Base-by-base conservation (phyloP, 92 coral and sea anemone species). In the Parazoanthus darwini region DNA sequence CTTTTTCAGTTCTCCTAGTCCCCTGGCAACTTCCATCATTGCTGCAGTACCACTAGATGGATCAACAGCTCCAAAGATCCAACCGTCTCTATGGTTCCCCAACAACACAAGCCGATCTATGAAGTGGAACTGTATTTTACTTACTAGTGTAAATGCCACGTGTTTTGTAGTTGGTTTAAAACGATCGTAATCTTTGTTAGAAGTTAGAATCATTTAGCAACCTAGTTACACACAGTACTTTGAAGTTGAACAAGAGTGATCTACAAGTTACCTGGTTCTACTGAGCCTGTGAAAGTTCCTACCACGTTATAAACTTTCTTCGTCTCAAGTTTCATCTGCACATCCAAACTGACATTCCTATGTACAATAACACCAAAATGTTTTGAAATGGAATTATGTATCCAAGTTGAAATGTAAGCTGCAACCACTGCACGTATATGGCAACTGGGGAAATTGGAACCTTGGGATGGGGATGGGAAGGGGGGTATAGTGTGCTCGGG, bases 21-120 rank as follows among this genome's bases (percentile, higher is more conserved):
- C 91, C 65, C 92, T 92, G 73, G 94, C 91, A 23, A 92, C 87
- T 72, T 96, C 98, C 96, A 96, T 94, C 93, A 96, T 84, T 56
- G 92, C 90, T 11, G 96, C 98, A 10, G 98, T 96, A 14, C 98
- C 98, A 71, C 98, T 96, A 22, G 97, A 94, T 35, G 98, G 92
- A 81, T 96, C 97, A 39, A 93, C 93, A 59, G 96, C 98, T 14
- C 98, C 98, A 83, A 94, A 96, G 9, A 79, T 88, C 95, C 95
- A 94, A 0, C 93, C 96, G 77, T 96, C 98, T 85, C 98, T 94
- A 79, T 96, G 98, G 90, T 94, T 96, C 72, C 98, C 98, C 29
- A 96, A 85, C 90, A 96, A 38, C 71, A 96, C 98, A 88, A 95
- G 85, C 5, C 98, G 94, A 78, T 94, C 98, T 94, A 89, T 10